Evolutionary conservation across 2,888 invertebrate species (phyloP).

Genomic region (Uropetala carovei): DNA sequence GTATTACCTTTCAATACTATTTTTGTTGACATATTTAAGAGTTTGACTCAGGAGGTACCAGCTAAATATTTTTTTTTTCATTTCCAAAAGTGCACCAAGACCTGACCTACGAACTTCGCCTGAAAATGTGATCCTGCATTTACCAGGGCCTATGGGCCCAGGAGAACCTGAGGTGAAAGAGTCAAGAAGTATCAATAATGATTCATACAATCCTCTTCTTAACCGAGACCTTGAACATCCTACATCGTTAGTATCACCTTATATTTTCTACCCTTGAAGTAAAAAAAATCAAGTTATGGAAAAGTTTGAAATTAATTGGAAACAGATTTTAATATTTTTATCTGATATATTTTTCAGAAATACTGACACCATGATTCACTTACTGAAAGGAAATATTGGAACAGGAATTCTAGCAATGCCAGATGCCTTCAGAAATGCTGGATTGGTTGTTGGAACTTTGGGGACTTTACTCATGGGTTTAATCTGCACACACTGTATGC

Average conservation of each 20-base stretch:
- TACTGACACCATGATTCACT: conserved; percentile 79
- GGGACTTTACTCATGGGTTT: conserved; percentile 89
- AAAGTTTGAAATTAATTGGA: conserved; percentile 28
- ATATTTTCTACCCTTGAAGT: neutral
- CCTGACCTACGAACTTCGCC: conserved; percentile 75
- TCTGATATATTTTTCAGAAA: conserved; percentile 73
- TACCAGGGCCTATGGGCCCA: conserved; percentile 69
- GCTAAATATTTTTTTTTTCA: neutral
- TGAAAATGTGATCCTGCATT: conserved; percentile 74
- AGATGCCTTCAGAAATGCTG: conserved; percentile 94
- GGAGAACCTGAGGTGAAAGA: conserved; percentile 66
- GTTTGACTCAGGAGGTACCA: no score
- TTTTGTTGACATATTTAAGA: no score
- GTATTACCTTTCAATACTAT: no score
- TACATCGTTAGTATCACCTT: conserved; percentile 83
- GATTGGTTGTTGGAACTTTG: conserved; percentile 88
- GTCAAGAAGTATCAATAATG: neutral
- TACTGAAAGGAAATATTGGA: conserved; percentile 85
- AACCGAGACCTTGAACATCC: conserved; percentile 86
- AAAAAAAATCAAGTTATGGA: neutral
- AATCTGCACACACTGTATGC: conserved; percentile 96
- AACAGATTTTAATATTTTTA: neutral
- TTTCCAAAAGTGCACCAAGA: conserved; percentile 70
- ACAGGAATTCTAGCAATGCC: conserved; percentile 99
- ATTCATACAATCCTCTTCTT: conserved; percentile 79